phyloP scores from a whole-genome alignment of 2,113 vertebrate species.

The Semnornis frantzii region DNA sequence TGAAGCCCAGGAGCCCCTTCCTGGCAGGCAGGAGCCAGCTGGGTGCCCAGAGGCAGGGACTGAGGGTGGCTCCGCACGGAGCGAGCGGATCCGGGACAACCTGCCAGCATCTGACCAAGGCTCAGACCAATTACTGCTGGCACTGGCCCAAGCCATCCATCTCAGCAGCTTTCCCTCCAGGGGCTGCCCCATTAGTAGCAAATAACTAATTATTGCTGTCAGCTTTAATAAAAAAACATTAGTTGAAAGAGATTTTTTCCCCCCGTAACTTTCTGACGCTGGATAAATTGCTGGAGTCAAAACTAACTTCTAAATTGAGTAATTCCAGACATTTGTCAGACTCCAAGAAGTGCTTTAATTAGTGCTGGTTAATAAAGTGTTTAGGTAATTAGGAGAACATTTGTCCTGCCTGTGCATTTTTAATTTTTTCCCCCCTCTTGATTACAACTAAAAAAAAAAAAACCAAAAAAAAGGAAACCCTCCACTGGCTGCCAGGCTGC shows the following conservation, averaged over 20 bases:
- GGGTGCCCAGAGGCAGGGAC: not conserved
- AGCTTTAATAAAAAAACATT: slow-evolving; percentile 61
- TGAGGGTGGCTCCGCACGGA: rapidly evolving
- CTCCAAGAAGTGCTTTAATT: slow-evolving; percentile 79
- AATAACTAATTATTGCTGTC: slow-evolving; percentile 57
- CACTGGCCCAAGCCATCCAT: slow-evolving; percentile 41
- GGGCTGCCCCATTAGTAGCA: slow-evolving; percentile 31
- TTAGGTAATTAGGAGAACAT: slow-evolving; percentile 76
- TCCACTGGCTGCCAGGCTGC: slow-evolving; percentile 36
- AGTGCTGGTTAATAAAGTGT: slow-evolving; percentile 75
- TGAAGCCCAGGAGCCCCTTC: not conserved
- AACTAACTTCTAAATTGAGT: slow-evolving; percentile 76
- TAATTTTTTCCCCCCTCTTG: slow-evolving; percentile 29
- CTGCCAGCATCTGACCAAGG: not conserved
- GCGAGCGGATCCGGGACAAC: not conserved
- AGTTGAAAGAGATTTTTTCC: slow-evolving; percentile 38
- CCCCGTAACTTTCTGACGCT: slow-evolving; percentile 52
- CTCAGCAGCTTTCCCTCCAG: not conserved
- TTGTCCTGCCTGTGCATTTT: slow-evolving; percentile 57
- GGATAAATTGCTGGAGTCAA: slow-evolving; percentile 72
- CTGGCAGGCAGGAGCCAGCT: not conserved
- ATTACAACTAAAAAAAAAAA: slow-evolving; percentile 37
- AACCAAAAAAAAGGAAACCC: no score
- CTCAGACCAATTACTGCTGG: slow-evolving; percentile 30
- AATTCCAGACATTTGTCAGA: slow-evolving; percentile 78